Evolutionary conservation across 2,888 invertebrate genomes (phyloP).

Genomic region (Aleiodes testaceus): DNA sequence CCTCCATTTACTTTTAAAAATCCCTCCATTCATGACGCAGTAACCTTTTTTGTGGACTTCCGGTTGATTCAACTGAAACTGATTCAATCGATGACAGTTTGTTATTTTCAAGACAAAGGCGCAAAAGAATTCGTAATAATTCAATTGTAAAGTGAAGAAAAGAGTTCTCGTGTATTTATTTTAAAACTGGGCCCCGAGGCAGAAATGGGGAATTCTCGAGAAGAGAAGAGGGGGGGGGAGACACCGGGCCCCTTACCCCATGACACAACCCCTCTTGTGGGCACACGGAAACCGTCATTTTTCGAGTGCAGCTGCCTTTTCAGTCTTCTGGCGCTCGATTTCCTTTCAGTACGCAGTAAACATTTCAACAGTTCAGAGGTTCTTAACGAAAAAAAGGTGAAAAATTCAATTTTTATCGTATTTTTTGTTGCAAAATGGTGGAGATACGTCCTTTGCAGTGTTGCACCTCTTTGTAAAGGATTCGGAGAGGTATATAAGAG

Average conservation of each 20-base stretch:
- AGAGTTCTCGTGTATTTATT: slow-evolving; percentile 7
- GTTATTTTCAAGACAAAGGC: background rate
- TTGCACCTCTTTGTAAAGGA: too few relatives aligned
- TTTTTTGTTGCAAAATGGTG: background rate
- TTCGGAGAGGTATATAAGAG: too few relatives aligned
- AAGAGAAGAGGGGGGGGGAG: slow-evolving; percentile 23
- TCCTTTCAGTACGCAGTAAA: slow-evolving; percentile 38
- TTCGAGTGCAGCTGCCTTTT: slow-evolving; percentile 46
- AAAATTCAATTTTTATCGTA: too few relatives aligned
- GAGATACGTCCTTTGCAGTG: too few relatives aligned
- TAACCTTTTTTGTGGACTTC: slow-evolving; percentile 1
- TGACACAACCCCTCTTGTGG: slow-evolving; percentile 66
- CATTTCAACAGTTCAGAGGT: slow-evolving; percentile 20
- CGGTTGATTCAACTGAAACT: slow-evolving; percentile 17
- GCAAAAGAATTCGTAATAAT: slow-evolving; percentile 12
- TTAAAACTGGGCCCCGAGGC: slow-evolving; percentile 34
- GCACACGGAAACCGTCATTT: slow-evolving; percentile 44
- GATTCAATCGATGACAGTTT: background rate
- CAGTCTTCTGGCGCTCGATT: slow-evolving; percentile 34
- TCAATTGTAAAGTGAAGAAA: background rate
- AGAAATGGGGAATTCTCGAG: background rate
- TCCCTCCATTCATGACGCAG: background rate
- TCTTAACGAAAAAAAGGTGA: background rate
- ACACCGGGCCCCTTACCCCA: slow-evolving; percentile 66
- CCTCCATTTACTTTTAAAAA: too few relatives aligned